A percentile compares a stretch with the other conserved stretches of the same genome.
Conservation (phyloP, 1,140 invertebrate genomes). For the Drosophila varians region DNA sequence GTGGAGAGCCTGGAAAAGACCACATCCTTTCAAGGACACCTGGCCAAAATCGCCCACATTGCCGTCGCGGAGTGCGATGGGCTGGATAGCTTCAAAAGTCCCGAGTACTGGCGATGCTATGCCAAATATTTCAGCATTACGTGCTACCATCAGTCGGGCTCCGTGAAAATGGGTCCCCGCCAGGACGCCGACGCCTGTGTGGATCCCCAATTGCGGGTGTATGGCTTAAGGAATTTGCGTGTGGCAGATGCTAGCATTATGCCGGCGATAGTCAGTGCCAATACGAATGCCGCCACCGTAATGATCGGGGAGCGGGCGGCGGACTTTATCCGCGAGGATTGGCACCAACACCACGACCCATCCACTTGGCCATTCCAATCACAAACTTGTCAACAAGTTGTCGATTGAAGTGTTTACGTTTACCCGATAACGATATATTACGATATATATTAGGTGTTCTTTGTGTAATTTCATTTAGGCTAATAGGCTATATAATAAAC, state of each 20-base stretch:
- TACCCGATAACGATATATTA: background rate
- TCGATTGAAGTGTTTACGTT: background rate
- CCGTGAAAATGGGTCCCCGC: slow-evolving; percentile 90
- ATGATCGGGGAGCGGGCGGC: slow-evolving; percentile 95
- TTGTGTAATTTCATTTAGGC: no score
- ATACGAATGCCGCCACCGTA: slow-evolving; percentile 89
- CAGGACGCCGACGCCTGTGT: slow-evolving; percentile 89
- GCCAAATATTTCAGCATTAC: slow-evolving; percentile 86
- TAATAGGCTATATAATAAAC: no score
- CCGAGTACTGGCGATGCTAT: slow-evolving; percentile 91
- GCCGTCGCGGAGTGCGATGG: slow-evolving; percentile 86
- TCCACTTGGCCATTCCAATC: background rate
- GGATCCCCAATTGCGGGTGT: slow-evolving; percentile 88
- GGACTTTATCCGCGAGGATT: slow-evolving; percentile 89
- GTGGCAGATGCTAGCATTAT: slow-evolving; percentile 92
- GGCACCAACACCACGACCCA: slow-evolving; percentile 47
- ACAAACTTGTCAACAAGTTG: background rate
- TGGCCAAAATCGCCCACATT: slow-evolving; percentile 85
- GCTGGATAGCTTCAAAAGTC: slow-evolving; percentile 84
- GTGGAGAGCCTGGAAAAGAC: slow-evolving; percentile 86
- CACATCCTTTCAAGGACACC: slow-evolving; percentile 85
- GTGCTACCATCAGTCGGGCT: slow-evolving; percentile 89
- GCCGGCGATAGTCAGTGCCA: slow-evolving; percentile 88
- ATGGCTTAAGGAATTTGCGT: slow-evolving; percentile 88
- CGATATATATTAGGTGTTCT: no score